Evolutionary conservation across 2,113 vertebrate genomes (phyloP).

Genomic region (Crotalus viridis): DNA sequence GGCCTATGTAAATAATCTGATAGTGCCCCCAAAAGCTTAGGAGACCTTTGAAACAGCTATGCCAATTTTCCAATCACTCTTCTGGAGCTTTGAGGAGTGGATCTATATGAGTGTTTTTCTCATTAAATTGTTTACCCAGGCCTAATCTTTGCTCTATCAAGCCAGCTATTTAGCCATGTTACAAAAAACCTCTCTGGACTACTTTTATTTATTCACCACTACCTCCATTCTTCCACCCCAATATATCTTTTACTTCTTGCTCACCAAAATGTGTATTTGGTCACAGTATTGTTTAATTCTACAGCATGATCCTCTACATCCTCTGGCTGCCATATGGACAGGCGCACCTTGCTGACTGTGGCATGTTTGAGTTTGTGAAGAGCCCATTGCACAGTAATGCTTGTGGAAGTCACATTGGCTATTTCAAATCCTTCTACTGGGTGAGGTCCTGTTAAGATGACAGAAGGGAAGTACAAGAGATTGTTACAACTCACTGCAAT

Average conservation of each 20-base stretch:
- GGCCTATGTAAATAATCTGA: neutral
- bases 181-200: neutral
- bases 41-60: neutral
- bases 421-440: slow-evolving; percentile 85
- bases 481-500: neutral
- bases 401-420: slow-evolving; percentile 80
- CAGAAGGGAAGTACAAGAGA: slow-evolving; percentile 3
- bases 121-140: neutral
- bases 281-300: slow-evolving; percentile 80
- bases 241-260: slow-evolving; percentile 9
- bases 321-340: slow-evolving; percentile 78
- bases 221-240: neutral
- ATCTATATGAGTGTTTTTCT: neutral
- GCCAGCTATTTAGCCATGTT: neutral
- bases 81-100: neutral
- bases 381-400: slow-evolving; percentile 86
- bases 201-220: neutral
- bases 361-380: slow-evolving; percentile 79
- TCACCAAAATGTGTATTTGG: slow-evolving; percentile 86
- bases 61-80: neutral
- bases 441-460: slow-evolving; percentile 76
- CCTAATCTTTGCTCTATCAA: neutral
- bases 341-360: slow-evolving; percentile 78
- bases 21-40: neutral
- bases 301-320: slow-evolving; percentile 69